Evolutionary conservation across 2,797 vertebrate genomes (phyloP).

Genomic region (Helarctos malayanus): DNA sequence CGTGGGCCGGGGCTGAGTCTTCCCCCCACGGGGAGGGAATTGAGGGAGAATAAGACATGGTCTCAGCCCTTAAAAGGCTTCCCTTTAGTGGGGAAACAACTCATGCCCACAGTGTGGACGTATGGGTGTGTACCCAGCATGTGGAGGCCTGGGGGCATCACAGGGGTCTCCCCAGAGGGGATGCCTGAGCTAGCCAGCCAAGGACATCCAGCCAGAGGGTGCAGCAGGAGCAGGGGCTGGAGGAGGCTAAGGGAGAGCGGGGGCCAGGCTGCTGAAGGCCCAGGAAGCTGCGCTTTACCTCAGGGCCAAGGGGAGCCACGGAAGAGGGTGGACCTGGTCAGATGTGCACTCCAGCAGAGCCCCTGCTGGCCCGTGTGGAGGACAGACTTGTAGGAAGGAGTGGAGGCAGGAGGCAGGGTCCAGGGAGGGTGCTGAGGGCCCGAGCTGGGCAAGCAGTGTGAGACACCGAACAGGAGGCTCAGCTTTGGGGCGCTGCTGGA

Average conservation of each 20-base stretch:
- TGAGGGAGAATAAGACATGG: neutral
- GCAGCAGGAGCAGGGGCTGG: neutral
- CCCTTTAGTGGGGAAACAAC: neutral
- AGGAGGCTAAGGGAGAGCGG: neutral
- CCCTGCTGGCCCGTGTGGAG: neutral
- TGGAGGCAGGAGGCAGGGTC: too few relatives aligned
- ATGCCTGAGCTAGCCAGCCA: rapidly evolving
- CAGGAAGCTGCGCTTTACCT: neutral
- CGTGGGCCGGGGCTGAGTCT: neutral
- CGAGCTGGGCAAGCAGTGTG: too few relatives aligned
- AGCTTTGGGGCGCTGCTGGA: rapidly evolving
- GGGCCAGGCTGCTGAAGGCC: neutral
- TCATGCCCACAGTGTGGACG: neutral
- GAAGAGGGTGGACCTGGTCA: neutral
- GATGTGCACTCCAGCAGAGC: neutral
- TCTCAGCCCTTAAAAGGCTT: neutral
- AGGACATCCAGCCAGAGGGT: neutral
- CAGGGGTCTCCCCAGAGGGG: neutral
- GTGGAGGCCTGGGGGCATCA: neutral
- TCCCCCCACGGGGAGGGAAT: neutral
- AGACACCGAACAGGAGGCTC: rapidly evolving
- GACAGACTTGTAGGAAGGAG: neutral
- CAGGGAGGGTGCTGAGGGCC: too few relatives aligned
- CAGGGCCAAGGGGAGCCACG: too few relatives aligned
- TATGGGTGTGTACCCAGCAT: neutral